Base-by-base conservation (phyloP, 2,113 vertebrate genomes). In the Aldabrachelys gigantea region DNA sequence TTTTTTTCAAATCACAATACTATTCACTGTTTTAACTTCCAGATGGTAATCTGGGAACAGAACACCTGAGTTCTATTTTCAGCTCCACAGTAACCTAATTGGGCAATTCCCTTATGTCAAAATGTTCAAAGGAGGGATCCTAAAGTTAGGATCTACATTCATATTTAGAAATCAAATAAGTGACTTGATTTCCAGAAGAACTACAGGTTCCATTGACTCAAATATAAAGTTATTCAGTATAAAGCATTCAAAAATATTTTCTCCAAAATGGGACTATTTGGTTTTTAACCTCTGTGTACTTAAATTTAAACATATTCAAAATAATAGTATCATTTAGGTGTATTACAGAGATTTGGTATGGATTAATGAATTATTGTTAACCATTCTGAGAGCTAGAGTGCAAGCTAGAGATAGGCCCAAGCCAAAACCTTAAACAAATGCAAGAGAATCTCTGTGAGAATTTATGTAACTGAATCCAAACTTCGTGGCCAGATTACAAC, bases 1-100 rank as follows among this genome's bases (percentile, higher is more conserved):
- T n/a, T 75, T 93, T 59, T 91, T 93, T 10, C 1, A 7, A 85
- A 89, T 29, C 76, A 89, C 11, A 84, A 0, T 88, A 14, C 44
- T 89, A 87, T 93, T 91, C 90, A 69, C 29, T 29, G 35, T 54
- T 41, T 8, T 69, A 92, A 44, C 6, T 65, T 75, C 75, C 88
- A 5, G 92, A 80, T 1, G 79, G 38, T 10, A 10, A 87, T n/a
- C 17, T 54, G 44, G 92, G 3, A 9, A 76, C 59, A 86, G 2
- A 52, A 91, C 94, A 87, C 25, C 80, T 52, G 59, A 17, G 9
- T 84, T 56, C 53, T 78, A 9, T 59, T 79, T 80, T 50, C 27
- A 75, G 80, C 3, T 12, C 4, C 0, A 72, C 19, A 22, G 9
- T 38, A 38, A 72, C 9, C 65, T 38, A 72, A 72, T n/a, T 72